Conservation (phyloP, 2,888 invertebrate genomes). For the Andrena bicolor region DNA sequence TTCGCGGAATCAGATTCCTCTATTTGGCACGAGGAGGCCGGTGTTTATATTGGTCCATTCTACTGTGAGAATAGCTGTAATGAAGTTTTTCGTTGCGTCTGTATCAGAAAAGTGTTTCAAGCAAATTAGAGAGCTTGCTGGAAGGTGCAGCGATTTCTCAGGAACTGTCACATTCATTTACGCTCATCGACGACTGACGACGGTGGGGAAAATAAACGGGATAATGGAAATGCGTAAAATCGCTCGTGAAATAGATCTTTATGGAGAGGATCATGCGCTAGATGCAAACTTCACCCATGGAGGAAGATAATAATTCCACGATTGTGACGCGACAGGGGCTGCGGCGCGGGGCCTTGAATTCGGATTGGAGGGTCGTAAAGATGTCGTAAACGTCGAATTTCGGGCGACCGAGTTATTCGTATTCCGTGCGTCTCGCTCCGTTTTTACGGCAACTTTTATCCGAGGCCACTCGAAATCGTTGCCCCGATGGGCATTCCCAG, state of each 20-base stretch:
- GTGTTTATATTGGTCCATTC: not conserved
- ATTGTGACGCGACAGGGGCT: constrained; percentile 12
- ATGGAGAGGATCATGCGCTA: constrained; percentile 6
- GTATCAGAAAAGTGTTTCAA: not conserved
- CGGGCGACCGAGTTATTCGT: constrained; percentile 37
- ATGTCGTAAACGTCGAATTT: constrained; percentile 42
- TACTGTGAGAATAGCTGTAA: no score
- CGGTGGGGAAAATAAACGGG: not conserved
- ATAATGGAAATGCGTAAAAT: not conserved
- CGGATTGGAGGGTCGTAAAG: constrained; percentile 42
- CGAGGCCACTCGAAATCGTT: constrained; percentile 7
- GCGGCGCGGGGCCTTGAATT: constrained; percentile 15
- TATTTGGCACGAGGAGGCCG: not conserved
- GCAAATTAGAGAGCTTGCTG: not conserved
- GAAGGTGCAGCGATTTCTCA: not conserved
- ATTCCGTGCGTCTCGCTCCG: constrained; percentile 9
- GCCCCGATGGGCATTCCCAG: constrained; percentile 7
- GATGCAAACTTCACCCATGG: constrained; percentile 23
- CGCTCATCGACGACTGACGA: not conserved
- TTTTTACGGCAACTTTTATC: constrained; percentile 34
- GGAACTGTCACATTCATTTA: constrained; percentile 8
- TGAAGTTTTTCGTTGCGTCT: no score
- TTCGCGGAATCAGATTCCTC: not conserved
- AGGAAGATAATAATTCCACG: constrained; percentile 35
- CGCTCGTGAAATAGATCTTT: constrained; percentile 4